Percentiles rank a stretch among this genome's conserved stretches.
Evolutionary conservation across 2,113 vertebrate species (phyloP).

Genomic region (Nycticorax nycticorax): DNA sequence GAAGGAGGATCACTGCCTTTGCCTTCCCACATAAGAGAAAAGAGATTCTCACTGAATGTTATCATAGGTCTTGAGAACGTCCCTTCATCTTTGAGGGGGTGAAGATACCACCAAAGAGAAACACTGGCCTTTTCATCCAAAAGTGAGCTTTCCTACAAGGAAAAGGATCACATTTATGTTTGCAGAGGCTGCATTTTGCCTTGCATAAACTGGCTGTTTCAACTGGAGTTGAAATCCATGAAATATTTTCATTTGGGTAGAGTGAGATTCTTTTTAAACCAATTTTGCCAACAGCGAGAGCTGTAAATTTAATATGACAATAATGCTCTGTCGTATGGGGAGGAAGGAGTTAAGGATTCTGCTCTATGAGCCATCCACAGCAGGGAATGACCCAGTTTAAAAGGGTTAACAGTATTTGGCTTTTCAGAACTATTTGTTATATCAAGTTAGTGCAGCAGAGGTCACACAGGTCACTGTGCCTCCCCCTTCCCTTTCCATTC

Average conservation of each 20-base stretch:
- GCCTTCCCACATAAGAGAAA: neutral
- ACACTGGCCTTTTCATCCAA: neutral
- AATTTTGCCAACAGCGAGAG: neutral
- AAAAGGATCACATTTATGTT: neutral
- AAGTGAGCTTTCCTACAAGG: neutral
- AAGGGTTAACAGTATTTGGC: slow-evolving; percentile 79
- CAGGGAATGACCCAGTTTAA: slow-evolving; percentile 70
- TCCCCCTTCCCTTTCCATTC: slow-evolving; percentile 14
- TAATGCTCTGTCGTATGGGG: neutral
- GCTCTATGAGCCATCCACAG: slow-evolving; percentile 18
- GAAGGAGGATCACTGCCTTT: neutral
- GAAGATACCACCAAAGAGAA: neutral
- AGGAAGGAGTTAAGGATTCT: slow-evolving; percentile 58
- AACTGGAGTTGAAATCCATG: neutral
- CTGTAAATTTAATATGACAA: neutral
- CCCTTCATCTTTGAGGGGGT: neutral
- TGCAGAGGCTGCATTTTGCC: neutral
- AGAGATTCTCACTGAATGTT: neutral
- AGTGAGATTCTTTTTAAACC: neutral
- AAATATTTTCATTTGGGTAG: neutral
- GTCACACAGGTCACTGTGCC: slow-evolving; percentile 60
- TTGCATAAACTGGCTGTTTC: neutral
- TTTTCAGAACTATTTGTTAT: slow-evolving; percentile 78
- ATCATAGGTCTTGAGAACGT: neutral
- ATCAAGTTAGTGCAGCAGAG: slow-evolving; percentile 77